phyloP scores from a whole-genome alignment of 1,140 invertebrate genomes.

The Fopius arisanus region DNA sequence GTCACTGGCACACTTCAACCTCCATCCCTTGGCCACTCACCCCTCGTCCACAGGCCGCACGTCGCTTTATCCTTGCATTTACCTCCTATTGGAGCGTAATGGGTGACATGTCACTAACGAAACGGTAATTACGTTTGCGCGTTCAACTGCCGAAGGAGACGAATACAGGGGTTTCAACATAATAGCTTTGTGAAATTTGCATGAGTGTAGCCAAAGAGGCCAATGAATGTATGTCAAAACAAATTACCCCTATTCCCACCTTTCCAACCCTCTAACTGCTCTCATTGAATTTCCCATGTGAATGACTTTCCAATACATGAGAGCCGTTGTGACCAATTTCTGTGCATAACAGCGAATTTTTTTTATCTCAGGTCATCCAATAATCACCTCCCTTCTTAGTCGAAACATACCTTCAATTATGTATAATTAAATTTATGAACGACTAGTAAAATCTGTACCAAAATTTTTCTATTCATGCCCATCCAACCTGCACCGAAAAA shows the following conservation, averaged over 20 bases:
- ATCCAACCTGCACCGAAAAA: too few species aligned
- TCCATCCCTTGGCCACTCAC: slow-evolving; percentile 13
- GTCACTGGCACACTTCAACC: slow-evolving; percentile 23
- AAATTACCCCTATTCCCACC: not conserved
- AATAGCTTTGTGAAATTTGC: slow-evolving; percentile 18
- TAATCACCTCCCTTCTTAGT: too few species aligned
- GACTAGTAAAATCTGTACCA: too few species aligned
- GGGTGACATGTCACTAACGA: slow-evolving; percentile 30
- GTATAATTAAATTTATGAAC: too few species aligned
- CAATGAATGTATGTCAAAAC: slow-evolving; percentile 1
- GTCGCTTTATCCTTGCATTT: slow-evolving; percentile 36
- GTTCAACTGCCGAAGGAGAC: slow-evolving; percentile 21
- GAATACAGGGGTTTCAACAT: not conserved
- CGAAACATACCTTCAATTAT: too few species aligned
- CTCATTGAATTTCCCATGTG: not conserved
- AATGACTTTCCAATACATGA: not conserved
- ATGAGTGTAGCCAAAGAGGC: not conserved
- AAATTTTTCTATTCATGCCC: too few species aligned
- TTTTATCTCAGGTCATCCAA: not conserved
- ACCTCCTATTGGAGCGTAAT: slow-evolving; percentile 29
- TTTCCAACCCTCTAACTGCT: not conserved
- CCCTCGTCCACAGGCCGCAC: slow-evolving; percentile 27
- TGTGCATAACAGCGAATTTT: not conserved
- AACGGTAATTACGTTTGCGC: slow-evolving; percentile 33
- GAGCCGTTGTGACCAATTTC: not conserved